phyloP scores from a whole-genome alignment of 2,888 invertebrate species.

The Drosophila borealis region DNA sequence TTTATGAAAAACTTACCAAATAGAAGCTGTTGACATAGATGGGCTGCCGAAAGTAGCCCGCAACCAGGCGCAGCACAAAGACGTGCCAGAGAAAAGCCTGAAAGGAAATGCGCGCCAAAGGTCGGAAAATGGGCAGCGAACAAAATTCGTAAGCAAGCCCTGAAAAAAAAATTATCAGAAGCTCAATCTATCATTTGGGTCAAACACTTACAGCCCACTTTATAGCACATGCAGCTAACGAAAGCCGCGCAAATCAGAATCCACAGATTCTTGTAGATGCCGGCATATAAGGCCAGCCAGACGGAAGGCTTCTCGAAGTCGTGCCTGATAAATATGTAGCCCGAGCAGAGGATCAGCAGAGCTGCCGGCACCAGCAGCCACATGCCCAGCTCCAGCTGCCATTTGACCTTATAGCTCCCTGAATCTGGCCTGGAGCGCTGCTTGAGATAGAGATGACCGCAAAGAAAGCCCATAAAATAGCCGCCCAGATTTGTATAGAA shows the following conservation, averaged over 20 bases:
- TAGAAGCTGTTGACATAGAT: constrained; percentile 65
- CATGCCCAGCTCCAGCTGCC: constrained; percentile 57
- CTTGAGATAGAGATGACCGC: constrained; percentile 71
- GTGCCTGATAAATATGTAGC: constrained; percentile 76
- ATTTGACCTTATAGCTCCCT: constrained; percentile 32
- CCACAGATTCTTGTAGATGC: constrained; percentile 84
- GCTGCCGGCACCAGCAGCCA: constrained; percentile 61
- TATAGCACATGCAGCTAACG: constrained; percentile 75
- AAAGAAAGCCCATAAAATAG: constrained; percentile 78
- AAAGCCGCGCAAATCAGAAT: constrained; percentile 78
- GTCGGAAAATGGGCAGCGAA: constrained; percentile 66
- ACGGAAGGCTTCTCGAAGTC: constrained; percentile 80
- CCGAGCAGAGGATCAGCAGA: constrained; percentile 65
- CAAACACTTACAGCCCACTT: constrained; percentile 80
- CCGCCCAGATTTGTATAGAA: constrained; percentile 83
- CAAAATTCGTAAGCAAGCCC: constrained; percentile 73
- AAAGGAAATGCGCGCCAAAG: constrained; percentile 79
- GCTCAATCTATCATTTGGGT: not conserved
- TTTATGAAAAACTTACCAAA: constrained; percentile 66
- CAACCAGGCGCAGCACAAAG: constrained; percentile 63
- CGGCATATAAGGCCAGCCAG: constrained; percentile 84
- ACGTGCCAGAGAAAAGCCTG: constrained; percentile 82
- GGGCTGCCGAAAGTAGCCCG: constrained; percentile 71
- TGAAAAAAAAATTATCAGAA: constrained; percentile 28
- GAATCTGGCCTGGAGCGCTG: constrained; percentile 22